Evolutionary conservation across 2,797 vertebrate genomes (phyloP), one percentile per base, ranked within the genome.

Genomic region (Siniperca obscura): DNA sequence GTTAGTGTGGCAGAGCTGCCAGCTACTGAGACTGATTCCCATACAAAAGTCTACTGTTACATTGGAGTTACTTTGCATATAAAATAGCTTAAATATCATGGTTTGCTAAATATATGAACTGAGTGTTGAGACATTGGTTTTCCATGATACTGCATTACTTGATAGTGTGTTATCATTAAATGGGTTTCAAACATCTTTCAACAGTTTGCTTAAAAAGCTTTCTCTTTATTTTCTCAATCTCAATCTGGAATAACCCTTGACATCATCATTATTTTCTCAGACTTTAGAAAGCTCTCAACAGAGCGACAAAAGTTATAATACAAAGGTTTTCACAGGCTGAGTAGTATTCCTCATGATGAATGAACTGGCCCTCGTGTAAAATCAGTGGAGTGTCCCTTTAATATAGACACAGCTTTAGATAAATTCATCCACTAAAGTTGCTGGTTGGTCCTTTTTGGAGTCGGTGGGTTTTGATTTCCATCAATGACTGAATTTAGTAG

Each of bases 1-100:
- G 91, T 94, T 87, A 90, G 76, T 61, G 80, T 87, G 86, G 85
- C 57, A 86, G 73, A 86, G 83, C 84, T 80, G 61, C 67, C 76
- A 76, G 83, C 82, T 72, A 83, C 79, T 86, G 83, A 74, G n/a
- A 78, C 80, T 80, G 36, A 91, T 90, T 85, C 78, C 74, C 42
- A 77, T 74, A 48, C 64, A 75, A 61, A 84, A 36, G 64, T 68
- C 16, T 44, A 14, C 69, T 61, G 67, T 69, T 76, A 80, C 42
- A 38, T 19, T 73, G 7, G 30, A 81, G 74, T 65, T 74, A 68
- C 53, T 72, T 71, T 79, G 75, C 76, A 68, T 50, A 22, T 56
- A 17, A 74, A 82, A 57, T 27, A 17, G 13, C 36, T 71, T 30
- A 48, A 6, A 80, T 81, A 6, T 25, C 56, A 53, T 21, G 10